Conservation (phyloP, 2,888 invertebrate species). For the Drosophila testacea region DNA sequence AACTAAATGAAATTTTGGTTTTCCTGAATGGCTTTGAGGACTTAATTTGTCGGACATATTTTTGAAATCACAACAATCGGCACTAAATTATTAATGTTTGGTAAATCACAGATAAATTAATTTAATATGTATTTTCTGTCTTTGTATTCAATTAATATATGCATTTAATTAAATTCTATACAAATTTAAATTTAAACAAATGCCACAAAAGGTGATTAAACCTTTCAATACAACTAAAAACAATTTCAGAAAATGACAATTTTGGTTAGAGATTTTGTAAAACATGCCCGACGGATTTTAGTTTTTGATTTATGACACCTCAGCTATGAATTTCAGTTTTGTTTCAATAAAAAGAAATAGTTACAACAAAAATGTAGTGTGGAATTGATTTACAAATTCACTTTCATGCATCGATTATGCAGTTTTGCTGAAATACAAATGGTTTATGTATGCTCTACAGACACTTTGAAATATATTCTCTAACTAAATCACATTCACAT, state of each 20-base stretch:
- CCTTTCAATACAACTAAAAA: neutral
- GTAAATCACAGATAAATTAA: neutral
- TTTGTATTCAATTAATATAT: neutral
- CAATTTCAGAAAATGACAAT: neutral
- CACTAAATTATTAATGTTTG: neutral
- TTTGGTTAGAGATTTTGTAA: neutral
- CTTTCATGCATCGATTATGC: slow-evolving; percentile 7
- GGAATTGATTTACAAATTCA: neutral
- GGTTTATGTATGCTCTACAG: slow-evolving; percentile 7
- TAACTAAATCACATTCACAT: slow-evolving; percentile 2
- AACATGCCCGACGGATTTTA: neutral
- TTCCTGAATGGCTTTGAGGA: neutral
- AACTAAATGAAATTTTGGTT: neutral
- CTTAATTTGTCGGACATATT: neutral
- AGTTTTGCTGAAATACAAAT: slow-evolving; percentile 6
- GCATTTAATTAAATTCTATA: neutral
- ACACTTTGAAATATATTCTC: neutral
- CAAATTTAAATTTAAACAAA: neutral
- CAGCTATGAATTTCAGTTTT: neutral
- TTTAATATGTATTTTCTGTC: neutral
- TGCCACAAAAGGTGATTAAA: neutral
- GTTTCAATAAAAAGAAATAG: neutral
- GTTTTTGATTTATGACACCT: neutral
- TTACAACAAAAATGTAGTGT: neutral
- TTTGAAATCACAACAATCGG: neutral